Evolutionary conservation across 2,113 vertebrate species (phyloP), one percentile per base, ranked within the genome.

Genomic region (Entosphenus tridentatus): DNA sequence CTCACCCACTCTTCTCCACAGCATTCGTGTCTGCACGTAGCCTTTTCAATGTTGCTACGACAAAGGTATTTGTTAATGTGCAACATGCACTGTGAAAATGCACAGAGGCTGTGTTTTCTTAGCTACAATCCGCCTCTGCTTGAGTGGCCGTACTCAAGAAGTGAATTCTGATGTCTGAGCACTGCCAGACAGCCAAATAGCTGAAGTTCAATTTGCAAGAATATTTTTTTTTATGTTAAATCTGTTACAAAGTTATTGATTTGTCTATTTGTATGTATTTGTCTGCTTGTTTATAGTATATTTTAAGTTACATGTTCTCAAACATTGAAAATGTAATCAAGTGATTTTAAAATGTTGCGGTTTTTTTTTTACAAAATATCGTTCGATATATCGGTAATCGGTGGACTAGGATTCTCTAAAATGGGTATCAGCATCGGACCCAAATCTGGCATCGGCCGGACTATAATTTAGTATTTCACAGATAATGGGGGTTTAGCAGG

Each of bases 341-440:
- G 16, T 14, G 8, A 62, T 62, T 62, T 62, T 17, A 6, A 62
- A 62, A 62, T 62, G 13, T 5, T 62, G 58, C 58, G 16, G n/a
- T n/a, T 62, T 62, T 62, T 62, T 62, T 62, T 62, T 62, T 13
- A 62, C 58, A 62, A 62, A 62, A 62, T 62, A 62, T 62, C 58
- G 58, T 5, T 62, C 16, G 16, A 62, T 62, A 62, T 17, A 62
- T 62, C 7, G 58, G 16, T 16, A 62, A 62, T 62, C 58, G 58
- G 58, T 62, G 58, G 58, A 62, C 58, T 62, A 6, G 58, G 58
- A 62, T 14, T 62, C 58, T 62, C 58, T 17, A 62, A 62, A 62
- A 17, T 62, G 13, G 58, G 58, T 62, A 62, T 14, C 16, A 17
- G 16, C 58, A 62, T 62, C 3, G 58, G 58, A 62, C 13, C 58